Percentiles rank a stretch among this genome's conserved stretches.
Evolutionary conservation across 1,140 invertebrate genomes (phyloP).

Genomic region (Agraylea sexmaculata): DNA sequence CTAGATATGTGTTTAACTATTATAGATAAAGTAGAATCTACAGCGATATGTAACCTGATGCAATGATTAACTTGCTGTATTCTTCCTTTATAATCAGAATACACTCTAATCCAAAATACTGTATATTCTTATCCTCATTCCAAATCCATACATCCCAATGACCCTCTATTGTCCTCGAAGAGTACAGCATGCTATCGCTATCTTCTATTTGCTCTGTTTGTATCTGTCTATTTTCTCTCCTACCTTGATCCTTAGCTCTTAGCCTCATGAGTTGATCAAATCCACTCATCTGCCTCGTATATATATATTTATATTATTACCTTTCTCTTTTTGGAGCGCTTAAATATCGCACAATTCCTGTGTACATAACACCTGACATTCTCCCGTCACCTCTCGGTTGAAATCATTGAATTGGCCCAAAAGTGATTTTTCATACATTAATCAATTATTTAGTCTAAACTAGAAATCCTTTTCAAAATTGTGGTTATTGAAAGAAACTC

Average conservation of each 20-base stretch:
- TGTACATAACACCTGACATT: no score
- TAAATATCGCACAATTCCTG: no score
- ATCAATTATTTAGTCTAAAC: no score
- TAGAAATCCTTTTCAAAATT: no score
- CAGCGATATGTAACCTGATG: slow-evolving; percentile 22
- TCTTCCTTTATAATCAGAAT: slow-evolving; percentile 5
- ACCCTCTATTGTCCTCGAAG: not conserved
- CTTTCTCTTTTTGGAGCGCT: no score
- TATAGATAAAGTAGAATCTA: slow-evolving; percentile 17
- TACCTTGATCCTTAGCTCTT: slow-evolving; percentile 11
- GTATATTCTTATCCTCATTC: not conserved
- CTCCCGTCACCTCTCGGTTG: no score
- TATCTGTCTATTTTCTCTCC: slow-evolving; percentile 17
- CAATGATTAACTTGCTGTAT: slow-evolving; percentile 18
- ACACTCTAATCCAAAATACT: not conserved
- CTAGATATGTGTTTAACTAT: slow-evolving; percentile 17
- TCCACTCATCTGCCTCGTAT: no score
- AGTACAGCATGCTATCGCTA: slow-evolving; percentile 11
- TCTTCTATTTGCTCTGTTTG: slow-evolving; percentile 18
- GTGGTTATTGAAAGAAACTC: no score
- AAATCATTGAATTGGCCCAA: no score
- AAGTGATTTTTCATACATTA: no score
- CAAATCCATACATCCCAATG: not conserved
- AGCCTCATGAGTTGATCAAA: no score
- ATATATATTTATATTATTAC: no score